Evolutionary conservation across 2,888 invertebrate genomes (phyloP), one percentile per base, ranked within the genome.

Genomic region (Lasioglossum marginatum): DNA sequence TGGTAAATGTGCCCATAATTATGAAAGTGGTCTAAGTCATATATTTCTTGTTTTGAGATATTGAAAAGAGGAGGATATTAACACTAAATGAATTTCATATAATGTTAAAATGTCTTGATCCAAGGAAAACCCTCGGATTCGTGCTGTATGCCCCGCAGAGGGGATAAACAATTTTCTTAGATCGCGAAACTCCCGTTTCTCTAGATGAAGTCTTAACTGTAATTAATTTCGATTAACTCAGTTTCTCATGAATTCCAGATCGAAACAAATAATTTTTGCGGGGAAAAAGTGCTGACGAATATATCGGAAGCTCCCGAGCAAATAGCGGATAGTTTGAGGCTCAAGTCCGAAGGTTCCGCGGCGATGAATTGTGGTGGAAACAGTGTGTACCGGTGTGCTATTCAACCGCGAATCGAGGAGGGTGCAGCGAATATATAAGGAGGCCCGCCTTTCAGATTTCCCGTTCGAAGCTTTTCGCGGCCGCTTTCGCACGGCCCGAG

Each of bases 391-490:
- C 48, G 27, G 73, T 48, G 34, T 52, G 31, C 72, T 45, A 72
- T 72, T 72, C 68, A 68, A 37, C 68, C 37, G 19, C 37, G 68
- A 68, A 68, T 68, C 68, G 37, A 68, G 16, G 40, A 66, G n/a
- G 43, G n/a, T 31, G 40, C 37, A n/a, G 1, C 27, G 57, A 45
- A 57, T 27, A 31, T 63, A 4, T 63, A 37, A 31, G 19, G 5
- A 10, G 68, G 34, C 23, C 37, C 37, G 68, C 68, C 23, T 68
- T 68, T 68, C 37, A 37, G 68, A 34, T 68, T 68, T 68, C 37
- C 23, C 68, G 68, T 68, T 37, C 68, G 68, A 40, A 68, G 37
- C 68, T 52, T 34, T 68, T 68, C 37, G 68, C 68, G 68, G 68
- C 37, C 37, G 68, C 34, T 68, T 66, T 66, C 66, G 34, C 66